These are phyloP conservation scores for Macropis europaea DNA, from an alignment of 2,888 invertebrate species.

Conservation along the genomic window DNA sequence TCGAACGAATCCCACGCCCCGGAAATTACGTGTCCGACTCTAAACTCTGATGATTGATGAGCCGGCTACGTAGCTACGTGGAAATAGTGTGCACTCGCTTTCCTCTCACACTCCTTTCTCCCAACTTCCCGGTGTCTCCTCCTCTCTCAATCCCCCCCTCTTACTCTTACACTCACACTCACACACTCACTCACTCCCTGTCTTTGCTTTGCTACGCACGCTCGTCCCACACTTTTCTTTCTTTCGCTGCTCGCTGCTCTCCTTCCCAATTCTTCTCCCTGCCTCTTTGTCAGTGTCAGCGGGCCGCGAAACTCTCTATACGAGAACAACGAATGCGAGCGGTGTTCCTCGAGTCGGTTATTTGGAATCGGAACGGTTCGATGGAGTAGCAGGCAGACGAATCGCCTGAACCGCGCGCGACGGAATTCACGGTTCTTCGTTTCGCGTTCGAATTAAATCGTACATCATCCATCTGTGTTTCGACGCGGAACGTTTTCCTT, in stretches of 20 bases:
- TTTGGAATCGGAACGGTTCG: not conserved
- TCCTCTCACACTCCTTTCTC: conserved; percentile 5
- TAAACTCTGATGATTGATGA: conserved; percentile 79
- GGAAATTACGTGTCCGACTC: conserved; percentile 79
- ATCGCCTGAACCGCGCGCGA: no score
- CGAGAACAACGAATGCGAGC: not conserved
- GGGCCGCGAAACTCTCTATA: not conserved
- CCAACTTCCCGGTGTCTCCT: conserved; percentile 25
- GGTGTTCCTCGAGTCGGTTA: not conserved
- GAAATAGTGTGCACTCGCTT: conserved; percentile 52
- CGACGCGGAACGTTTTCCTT: not conserved
- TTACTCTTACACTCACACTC: not conserved
- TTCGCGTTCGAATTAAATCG: no score
- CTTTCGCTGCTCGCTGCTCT: not conserved
- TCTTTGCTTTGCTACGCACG: conserved; percentile 5
- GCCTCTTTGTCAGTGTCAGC: conserved; percentile 30
- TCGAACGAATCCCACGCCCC: conserved; percentile 78
- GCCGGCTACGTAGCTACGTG: conserved; percentile 60
- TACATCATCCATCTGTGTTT: not conserved
- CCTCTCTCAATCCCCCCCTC: not conserved
- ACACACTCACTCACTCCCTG: not conserved
- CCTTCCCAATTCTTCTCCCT: conserved; percentile 9
- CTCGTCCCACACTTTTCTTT: conserved; percentile 4
- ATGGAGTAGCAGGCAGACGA: not conserved
- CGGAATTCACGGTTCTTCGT: no score